Percentiles rank a stretch among this genome's conserved stretches.
phyloP scores from a whole-genome alignment of 1,140 invertebrate species.

The Myzus persicae region DNA sequence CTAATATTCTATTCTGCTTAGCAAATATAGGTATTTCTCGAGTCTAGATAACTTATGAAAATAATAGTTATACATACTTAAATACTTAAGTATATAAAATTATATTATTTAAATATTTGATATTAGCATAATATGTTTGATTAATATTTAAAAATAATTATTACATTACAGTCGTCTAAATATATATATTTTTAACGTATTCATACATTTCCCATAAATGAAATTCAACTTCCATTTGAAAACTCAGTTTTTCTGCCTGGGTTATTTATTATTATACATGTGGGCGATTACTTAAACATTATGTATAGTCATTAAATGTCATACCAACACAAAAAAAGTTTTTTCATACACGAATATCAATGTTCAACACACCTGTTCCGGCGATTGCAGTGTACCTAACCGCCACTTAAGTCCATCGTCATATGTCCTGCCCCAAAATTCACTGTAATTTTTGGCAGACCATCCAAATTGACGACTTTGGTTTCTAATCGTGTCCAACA shows the following conservation, averaged over 20 bases:
- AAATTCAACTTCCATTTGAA: not conserved
- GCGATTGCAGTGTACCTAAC: slow-evolving; percentile 71
- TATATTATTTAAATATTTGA: too few relatives aligned
- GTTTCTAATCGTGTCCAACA: slow-evolving; percentile 75
- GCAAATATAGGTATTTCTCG: too few relatives aligned
- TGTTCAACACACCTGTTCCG: slow-evolving; percentile 58
- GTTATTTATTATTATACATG: too few relatives aligned
- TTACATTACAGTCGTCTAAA: not conserved
- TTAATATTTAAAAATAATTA: not conserved
- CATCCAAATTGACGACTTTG: slow-evolving; percentile 70
- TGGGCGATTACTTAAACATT: too few relatives aligned
- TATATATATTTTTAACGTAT: not conserved
- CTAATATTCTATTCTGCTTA: too few relatives aligned
- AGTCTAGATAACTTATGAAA: too few relatives aligned
- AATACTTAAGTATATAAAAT: too few relatives aligned
- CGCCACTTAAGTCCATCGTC: slow-evolving; percentile 79
- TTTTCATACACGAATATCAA: not conserved
- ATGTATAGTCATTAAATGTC: too few relatives aligned
- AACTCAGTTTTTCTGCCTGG: too few relatives aligned
- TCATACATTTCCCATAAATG: not conserved
- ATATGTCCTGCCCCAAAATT: slow-evolving; percentile 85
- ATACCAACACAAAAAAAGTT: too few relatives aligned
- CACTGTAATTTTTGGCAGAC: slow-evolving; percentile 80
- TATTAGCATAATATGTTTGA: too few relatives aligned
- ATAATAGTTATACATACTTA: too few relatives aligned